Base-by-base conservation (phyloP, 2,888 invertebrate species). In the Piscicola geometra region DNA sequence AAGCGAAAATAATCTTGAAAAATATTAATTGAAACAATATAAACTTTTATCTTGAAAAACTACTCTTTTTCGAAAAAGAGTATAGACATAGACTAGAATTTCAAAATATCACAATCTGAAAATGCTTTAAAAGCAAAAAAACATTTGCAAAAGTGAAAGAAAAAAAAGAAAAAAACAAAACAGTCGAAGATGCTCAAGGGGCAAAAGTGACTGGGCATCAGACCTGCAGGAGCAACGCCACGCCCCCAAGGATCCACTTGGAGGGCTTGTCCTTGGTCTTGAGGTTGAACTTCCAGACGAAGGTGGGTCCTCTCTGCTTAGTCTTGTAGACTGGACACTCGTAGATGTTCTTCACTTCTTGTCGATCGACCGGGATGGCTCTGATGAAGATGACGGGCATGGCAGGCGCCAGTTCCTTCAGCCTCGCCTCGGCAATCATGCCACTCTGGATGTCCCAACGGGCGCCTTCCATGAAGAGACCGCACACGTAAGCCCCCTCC, bases 291-390 rank as follows among this genome's bases (percentile, higher is more conserved):
- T 95, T 96, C 95, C 96, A 97, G 25, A 97, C 94, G 84, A 92
- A 97, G 0, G 95, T 96, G 0, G 94, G 94, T 0, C 96, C 96
- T 69, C 96, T 88, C 0, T 91, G 92, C 78, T 94, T 89, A 0
- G 96, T 97, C 87, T 95, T 96, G 86, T 97, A 97, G 0, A 96
- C 91, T 0, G 97, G 96, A 84, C 96, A 97, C 85, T 94, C 93
- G 86, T 96, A 96, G 90, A 94, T 92, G 84, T 93, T 95, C 75
- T 94, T 88, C 56, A 92, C 87, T 83, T 97, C 96, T 85, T 93
- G 92, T 85, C 96, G 93, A 85, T 97, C 96, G 84, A 95, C 94
- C n/a, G 86, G 85, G 75, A 86, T 85, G 75, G 85, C 89, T 85
- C 91, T 93, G 81, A 96, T 91, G 86, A 94, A 94, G 78, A 96